Conservation (phyloP, 1,140 invertebrate genomes). For the Pogonus chalceus region DNA sequence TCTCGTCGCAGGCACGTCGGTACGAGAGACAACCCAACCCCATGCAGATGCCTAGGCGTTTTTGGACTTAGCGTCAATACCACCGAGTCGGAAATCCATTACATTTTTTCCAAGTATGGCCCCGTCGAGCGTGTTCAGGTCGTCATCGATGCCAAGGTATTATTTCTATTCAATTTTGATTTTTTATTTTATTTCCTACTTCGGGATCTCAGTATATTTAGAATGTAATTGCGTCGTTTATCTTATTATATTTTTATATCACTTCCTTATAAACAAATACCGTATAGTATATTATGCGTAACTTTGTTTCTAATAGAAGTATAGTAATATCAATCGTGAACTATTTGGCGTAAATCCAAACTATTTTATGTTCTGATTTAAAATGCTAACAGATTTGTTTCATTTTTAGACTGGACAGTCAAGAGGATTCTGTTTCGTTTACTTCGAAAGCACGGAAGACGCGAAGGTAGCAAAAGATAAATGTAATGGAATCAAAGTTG, state of each 20-base stretch:
- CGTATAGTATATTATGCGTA: too few relatives aligned
- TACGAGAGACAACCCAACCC: slow-evolving; percentile 70
- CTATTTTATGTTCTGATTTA: too few relatives aligned
- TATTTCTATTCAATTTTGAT: slow-evolving; percentile 13
- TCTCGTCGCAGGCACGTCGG: slow-evolving; percentile 46
- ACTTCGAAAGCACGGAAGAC: slow-evolving; percentile 82
- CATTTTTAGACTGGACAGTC: slow-evolving; percentile 72
- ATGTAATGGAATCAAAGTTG: slow-evolving; percentile 88
- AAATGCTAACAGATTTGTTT: too few relatives aligned
- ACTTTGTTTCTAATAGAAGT: too few relatives aligned
- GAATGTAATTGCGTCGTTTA: background rate
- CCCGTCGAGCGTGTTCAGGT: slow-evolving; percentile 88
- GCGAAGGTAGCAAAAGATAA: slow-evolving; percentile 89
- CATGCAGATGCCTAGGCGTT: slow-evolving; percentile 83
- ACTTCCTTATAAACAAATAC: too few relatives aligned
- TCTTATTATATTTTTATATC: background rate
- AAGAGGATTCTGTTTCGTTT: slow-evolving; percentile 94
- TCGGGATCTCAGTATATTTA: background rate
- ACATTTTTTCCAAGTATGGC: slow-evolving; percentile 89
- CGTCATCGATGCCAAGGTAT: slow-evolving; percentile 90
- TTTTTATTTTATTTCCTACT: background rate
- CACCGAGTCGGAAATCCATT: slow-evolving; percentile 83
- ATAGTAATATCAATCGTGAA: too few relatives aligned
- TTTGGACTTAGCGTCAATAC: slow-evolving; percentile 92
- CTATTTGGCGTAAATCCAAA: too few relatives aligned